Evolutionary conservation across 2,888 invertebrate genomes (phyloP).

Genomic region (Hypsopygia costalis): DNA sequence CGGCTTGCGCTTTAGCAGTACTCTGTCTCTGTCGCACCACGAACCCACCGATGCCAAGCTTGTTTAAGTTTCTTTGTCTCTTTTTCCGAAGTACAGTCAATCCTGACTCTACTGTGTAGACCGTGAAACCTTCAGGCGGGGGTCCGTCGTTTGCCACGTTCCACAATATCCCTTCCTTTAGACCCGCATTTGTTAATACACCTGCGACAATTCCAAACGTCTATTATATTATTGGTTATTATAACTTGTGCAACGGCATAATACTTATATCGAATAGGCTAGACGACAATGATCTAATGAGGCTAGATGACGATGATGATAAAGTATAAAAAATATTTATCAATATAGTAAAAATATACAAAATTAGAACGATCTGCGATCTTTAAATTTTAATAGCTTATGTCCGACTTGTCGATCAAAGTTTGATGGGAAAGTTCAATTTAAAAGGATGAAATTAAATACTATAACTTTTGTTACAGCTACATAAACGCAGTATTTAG

Average conservation of each 20-base stretch:
- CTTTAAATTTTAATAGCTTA: no score
- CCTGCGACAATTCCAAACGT: conserved; percentile 23
- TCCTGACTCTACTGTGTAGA: conserved; percentile 90
- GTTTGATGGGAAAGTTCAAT: no score
- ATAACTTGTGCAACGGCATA: neutral
- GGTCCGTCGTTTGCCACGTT: conserved; percentile 87
- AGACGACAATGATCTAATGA: no score
- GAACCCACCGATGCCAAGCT: conserved; percentile 94
- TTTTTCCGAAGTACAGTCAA: conserved; percentile 90
- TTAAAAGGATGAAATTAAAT: no score
- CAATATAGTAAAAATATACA: no score
- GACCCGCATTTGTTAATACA: conserved; percentile 50
- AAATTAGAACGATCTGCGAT: no score
- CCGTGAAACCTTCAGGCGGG: conserved; percentile 90
- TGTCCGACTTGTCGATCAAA: no score
- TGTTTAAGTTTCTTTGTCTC: conserved; percentile 92
- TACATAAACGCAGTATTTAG: no score
- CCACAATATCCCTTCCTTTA: conserved; percentile 93
- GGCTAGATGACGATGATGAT: no score
- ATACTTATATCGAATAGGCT: no score
- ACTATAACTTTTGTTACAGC: no score
- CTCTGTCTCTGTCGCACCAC: conserved; percentile 86
- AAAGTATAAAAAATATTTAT: no score
- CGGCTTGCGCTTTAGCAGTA: conserved; percentile 47
- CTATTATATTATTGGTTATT: neutral